A percentile compares a stretch with the other conserved stretches of the same genome.
Evolutionary conservation across 2,888 invertebrate species (phyloP).

Genomic region (Trichogramma evanescens): DNA sequence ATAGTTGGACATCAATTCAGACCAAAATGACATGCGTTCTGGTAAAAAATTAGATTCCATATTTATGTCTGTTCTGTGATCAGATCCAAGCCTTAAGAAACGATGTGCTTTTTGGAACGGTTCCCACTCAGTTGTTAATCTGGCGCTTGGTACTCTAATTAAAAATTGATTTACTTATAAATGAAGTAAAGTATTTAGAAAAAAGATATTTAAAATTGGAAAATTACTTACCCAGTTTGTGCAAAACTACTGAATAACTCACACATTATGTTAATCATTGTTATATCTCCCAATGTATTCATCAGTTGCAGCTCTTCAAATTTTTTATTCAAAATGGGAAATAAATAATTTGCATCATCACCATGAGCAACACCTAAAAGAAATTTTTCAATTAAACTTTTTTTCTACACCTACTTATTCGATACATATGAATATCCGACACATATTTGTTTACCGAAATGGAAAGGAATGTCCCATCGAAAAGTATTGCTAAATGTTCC

Average conservation of each 20-base stretch:
- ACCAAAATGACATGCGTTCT: slow-evolving; percentile 37
- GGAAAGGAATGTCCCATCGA: slow-evolving; percentile 3
- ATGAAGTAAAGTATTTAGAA: neutral
- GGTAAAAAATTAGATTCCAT: slow-evolving; percentile 29
- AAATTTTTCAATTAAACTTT: neutral
- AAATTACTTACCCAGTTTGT: slow-evolving; percentile 32
- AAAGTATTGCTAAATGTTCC: slow-evolving; percentile 32
- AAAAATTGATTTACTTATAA: slow-evolving; percentile 6
- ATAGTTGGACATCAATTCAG: slow-evolving; percentile 27
- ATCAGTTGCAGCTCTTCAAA: slow-evolving; percentile 22
- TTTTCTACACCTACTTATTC: neutral
- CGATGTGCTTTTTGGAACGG: slow-evolving; percentile 28
- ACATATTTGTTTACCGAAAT: slow-evolving; percentile 27
- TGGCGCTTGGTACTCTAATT: slow-evolving; percentile 33
- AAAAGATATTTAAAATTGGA: neutral
- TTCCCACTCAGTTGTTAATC: slow-evolving; percentile 31
- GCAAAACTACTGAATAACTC: slow-evolving; percentile 37
- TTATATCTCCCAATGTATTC: slow-evolving; percentile 30
- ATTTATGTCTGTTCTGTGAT: slow-evolving; percentile 24
- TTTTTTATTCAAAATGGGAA: slow-evolving; percentile 28
- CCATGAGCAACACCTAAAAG: slow-evolving; percentile 31
- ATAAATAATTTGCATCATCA: slow-evolving; percentile 38
- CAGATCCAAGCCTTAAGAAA: slow-evolving; percentile 34
- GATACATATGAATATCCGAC: too few species aligned
- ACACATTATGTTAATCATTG: slow-evolving; percentile 36